Evolutionary conservation across 2,113 vertebrate genomes (phyloP).

Genomic region (Tachysurus fulvidraco): DNA sequence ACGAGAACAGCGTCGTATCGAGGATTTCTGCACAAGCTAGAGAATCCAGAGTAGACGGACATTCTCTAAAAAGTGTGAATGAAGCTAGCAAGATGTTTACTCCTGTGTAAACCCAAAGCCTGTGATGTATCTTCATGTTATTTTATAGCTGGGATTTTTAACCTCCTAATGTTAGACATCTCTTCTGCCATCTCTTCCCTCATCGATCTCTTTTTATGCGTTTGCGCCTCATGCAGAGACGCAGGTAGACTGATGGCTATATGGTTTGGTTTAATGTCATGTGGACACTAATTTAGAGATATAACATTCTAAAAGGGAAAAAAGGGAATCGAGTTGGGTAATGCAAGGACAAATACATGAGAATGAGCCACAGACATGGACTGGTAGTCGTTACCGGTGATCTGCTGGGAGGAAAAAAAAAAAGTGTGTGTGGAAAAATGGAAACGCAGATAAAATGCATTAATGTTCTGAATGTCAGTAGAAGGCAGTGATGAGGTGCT

Average conservation of each 20-base stretch:
- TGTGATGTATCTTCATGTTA: neutral
- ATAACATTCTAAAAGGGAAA: neutral
- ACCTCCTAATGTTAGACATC: neutral
- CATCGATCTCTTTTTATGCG: neutral
- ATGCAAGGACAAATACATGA: neutral
- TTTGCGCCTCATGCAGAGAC: neutral
- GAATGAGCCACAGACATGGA: conserved; percentile 10
- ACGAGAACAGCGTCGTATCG: neutral
- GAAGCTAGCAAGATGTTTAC: neutral
- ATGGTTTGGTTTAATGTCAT: too few relatives aligned
- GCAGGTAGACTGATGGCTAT: neutral
- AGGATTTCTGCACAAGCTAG: neutral
- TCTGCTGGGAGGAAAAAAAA: conserved; percentile 14
- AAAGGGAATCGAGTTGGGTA: neutral
- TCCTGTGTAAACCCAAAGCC: neutral
- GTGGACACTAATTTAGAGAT: neutral
- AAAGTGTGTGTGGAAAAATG: neutral
- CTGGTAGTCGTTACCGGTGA: conserved; percentile 59
- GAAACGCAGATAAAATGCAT: neutral
- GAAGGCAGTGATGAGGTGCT: conserved; percentile 2
- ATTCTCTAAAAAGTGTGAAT: neutral
- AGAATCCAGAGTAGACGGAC: too few relatives aligned
- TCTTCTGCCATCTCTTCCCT: neutral
- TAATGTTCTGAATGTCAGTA: conserved; percentile 3
- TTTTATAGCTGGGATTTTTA: neutral